Evolutionary conservation across 1,140 invertebrate genomes (phyloP).

Genomic region (Psilanteris sp.): DNA sequence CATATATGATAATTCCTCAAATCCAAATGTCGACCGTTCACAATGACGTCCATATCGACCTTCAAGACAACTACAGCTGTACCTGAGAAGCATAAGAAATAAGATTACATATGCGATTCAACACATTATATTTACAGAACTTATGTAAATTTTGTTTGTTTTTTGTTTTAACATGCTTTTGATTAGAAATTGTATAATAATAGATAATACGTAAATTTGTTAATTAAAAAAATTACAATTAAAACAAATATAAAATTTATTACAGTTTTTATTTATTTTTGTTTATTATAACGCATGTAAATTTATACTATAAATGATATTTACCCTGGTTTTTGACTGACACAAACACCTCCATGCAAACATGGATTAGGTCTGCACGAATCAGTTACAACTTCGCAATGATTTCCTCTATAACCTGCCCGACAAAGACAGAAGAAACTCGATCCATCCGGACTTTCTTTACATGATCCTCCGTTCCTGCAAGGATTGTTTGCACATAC

Average conservation of each 20-base stretch:
- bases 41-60: slow-evolving; percentile 94
- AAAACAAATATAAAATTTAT: too few relatives aligned
- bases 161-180: too few relatives aligned
- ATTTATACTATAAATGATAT: too few relatives aligned
- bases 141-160: too few relatives aligned
- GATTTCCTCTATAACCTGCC: slow-evolving; percentile 92
- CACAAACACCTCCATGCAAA: slow-evolving; percentile 90
- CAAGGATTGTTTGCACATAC: slow-evolving; percentile 92
- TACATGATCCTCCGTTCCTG: slow-evolving; percentile 92
- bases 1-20: slow-evolving; percentile 93
- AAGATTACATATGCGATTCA: too few relatives aligned
- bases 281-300: too few relatives aligned
- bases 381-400: slow-evolving; percentile 91
- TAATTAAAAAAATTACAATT: too few relatives aligned
- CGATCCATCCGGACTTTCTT: slow-evolving; percentile 90
- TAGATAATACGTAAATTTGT: too few relatives aligned
- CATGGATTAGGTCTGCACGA: slow-evolving; percentile 95
- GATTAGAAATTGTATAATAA: too few relatives aligned
- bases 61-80: slow-evolving; percentile 92
- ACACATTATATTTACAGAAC: too few relatives aligned
- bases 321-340: slow-evolving; percentile 87
- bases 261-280: too few relatives aligned
- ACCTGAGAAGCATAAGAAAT: slow-evolving; percentile 71
- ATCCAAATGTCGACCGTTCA: slow-evolving; percentile 93
- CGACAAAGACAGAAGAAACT: slow-evolving; percentile 94